Base-by-base conservation (phyloP, 2,888 invertebrate species). In the Horisme vitalbata region DNA sequence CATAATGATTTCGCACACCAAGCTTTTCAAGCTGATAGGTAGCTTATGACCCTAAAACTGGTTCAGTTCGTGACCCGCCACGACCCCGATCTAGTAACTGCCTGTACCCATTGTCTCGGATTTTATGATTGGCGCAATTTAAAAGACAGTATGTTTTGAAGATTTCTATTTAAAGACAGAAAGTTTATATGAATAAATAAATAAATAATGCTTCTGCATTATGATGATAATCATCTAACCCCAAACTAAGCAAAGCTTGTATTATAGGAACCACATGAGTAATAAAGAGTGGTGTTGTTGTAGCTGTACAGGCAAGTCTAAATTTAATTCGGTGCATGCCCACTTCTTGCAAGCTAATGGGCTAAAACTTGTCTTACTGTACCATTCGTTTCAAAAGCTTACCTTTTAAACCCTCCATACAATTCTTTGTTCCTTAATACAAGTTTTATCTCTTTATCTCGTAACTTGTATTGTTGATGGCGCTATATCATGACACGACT, bases 51-150 rank as follows among this genome's bases (percentile, higher is more conserved):
- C 79, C 81, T 73, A 79, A 80, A 82, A 74, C 71, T 67, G 64
- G 44, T 63, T 76, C 71, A 59, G 77, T 71, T 82, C 86, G 85
- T 88, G 88, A 86, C 87, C 87, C 68, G 82, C 62, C 71, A 66
- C 74, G 85, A 84, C 87, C 84, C 84, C 86, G 85, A 79, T 86
- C 79, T 75, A 80, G 72, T 82, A 78, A 82, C 83, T 75, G 76
- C 72, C 65, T 64, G 70, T 72, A 71, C 61, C 77, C 68, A 86
- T 87, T 87, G 87, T 86, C 84, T 72, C 61, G 53, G 39, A 31
- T 48, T 65, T 63, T 51, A 48, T 49, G 58, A 55, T 41, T 73
- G 75, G 68, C 67, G 47, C 65, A 79, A 73, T 62, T 56, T 61
- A 64, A 52, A 61, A 44, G 45, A 46, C 31, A 12, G 18, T 9